These are phyloP conservation scores for Takifugu rubripes DNA, from an alignment of 2,797 vertebrate genomes.

Conservation along the genomic window DNA sequence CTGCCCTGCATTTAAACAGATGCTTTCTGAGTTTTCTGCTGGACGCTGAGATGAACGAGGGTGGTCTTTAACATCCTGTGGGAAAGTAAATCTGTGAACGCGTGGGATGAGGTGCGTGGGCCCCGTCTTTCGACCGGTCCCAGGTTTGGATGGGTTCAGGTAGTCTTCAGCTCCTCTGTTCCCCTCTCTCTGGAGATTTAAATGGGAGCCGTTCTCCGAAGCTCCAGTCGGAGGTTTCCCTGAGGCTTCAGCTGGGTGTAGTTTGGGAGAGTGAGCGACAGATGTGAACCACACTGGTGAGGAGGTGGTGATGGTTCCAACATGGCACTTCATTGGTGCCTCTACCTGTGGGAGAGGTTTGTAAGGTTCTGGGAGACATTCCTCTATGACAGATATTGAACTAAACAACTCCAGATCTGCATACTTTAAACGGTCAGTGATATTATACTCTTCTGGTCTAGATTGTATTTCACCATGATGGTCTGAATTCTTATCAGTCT, in stretches of 20 bases:
- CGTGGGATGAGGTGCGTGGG: conserved; percentile 47
- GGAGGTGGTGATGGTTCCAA: conserved; percentile 61
- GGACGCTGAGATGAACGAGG: conserved; percentile 9
- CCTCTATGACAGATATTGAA: conserved; percentile 57
- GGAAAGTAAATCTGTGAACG: conserved; percentile 19
- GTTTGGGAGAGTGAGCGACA: conserved; percentile 27
- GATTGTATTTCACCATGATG: conserved; percentile 33
- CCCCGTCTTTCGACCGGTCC: conserved; percentile 15
- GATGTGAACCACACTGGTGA: conserved; percentile 62
- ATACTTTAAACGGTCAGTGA: conserved; percentile 53
- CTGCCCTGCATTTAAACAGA: background rate
- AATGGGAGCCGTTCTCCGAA: background rate
- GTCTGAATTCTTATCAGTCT: background rate
- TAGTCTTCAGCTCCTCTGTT: background rate
- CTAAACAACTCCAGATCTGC: conserved; percentile 46
- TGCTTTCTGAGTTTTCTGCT: conserved; percentile 3
- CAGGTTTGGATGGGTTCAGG: background rate
- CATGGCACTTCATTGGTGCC: conserved; percentile 46
- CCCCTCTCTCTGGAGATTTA: background rate
- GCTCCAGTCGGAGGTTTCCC: conserved; percentile 10
- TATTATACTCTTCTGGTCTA: conserved; percentile 23
- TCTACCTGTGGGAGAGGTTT: conserved; percentile 59
- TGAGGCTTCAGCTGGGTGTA: conserved; percentile 9
- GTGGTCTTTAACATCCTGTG: conserved; percentile 12
- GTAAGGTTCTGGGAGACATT: conserved; percentile 49